These are phyloP conservation scores for Stichodactyla helianthus DNA, from an alignment of 64 coral and sea anemone species.

Conservation along the genomic window DNA sequence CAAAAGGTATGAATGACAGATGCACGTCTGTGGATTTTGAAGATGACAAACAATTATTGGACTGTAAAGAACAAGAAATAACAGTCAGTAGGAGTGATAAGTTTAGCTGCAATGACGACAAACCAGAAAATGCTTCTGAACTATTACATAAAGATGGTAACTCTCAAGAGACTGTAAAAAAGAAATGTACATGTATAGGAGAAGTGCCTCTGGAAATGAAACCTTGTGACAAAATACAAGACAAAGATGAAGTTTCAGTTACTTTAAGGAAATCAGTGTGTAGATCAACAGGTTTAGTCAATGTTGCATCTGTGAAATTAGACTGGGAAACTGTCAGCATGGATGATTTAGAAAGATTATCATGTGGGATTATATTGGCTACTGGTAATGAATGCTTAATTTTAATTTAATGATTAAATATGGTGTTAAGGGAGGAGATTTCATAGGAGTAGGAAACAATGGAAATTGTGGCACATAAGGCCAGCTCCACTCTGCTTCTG, in stretches of 20 bases:
- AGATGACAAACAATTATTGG: not conserved
- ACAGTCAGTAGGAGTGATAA: not conserved
- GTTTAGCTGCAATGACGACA: too few species aligned
- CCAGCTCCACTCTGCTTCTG: too few species aligned
- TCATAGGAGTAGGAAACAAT: too few species aligned
- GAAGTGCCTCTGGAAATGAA: not conserved
- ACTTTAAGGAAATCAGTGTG: too few species aligned
- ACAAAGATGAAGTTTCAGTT: not conserved
- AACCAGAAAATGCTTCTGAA: not conserved
- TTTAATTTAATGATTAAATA: too few species aligned
- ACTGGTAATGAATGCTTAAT: conserved; percentile 31
- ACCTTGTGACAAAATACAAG: not conserved
- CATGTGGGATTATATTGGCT: conserved; percentile 32
- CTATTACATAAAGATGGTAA: not conserved
- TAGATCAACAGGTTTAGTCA: too few species aligned
- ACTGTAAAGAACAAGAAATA: not conserved
- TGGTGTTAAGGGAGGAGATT: too few species aligned
- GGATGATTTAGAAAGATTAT: conserved; percentile 14
- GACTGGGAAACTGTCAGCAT: conserved; percentile 27
- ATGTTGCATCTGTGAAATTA: conserved; percentile 28
- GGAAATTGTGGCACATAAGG: too few species aligned
- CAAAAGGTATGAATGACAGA: not conserved
- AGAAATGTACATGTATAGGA: not conserved
- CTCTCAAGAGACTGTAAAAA: not conserved
- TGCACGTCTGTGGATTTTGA: not conserved